Percentiles rank a stretch among this genome's conserved stretches.
phyloP scores from a whole-genome alignment of 2,888 invertebrate species.

The Tuta absoluta region DNA sequence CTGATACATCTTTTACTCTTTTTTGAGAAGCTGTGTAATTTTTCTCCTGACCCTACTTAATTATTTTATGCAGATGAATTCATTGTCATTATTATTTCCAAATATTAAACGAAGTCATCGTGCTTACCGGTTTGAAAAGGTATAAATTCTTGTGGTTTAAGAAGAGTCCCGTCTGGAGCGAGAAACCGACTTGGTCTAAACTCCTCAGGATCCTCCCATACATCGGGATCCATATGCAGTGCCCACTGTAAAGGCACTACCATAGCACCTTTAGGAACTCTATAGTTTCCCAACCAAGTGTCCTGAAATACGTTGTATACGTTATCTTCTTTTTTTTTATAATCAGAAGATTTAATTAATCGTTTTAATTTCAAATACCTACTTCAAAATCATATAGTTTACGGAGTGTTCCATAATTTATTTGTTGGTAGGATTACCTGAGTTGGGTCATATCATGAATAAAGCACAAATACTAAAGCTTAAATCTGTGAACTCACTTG shows the following conservation, averaged over 20 bases:
- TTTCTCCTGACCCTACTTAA: background rate
- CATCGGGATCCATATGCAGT: constrained; percentile 85
- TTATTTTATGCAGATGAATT: background rate
- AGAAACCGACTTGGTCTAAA: constrained; percentile 88
- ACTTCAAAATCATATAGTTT: background rate
- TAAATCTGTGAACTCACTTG: constrained; percentile 48
- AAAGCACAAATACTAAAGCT: too few species aligned
- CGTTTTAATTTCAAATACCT: background rate
- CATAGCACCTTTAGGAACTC: constrained; percentile 86
- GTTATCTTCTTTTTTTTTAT: background rate
- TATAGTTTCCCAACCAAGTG: constrained; percentile 81
- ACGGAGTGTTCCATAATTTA: background rate
- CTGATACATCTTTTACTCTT: background rate
- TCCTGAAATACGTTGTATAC: constrained; percentile 59
- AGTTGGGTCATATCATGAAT: background rate
- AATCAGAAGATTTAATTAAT: background rate
- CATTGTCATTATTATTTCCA: background rate
- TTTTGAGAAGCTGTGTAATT: background rate
- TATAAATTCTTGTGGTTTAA: constrained; percentile 86
- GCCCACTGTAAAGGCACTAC: constrained; percentile 91
- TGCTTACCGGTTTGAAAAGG: constrained; percentile 90
- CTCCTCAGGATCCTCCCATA: constrained; percentile 85
- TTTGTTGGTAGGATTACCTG: background rate
- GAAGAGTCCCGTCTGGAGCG: constrained; percentile 81
- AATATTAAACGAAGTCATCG: background rate